Conservation (phyloP, 2,888 invertebrate species). For the Lapara coniferarum region DNA sequence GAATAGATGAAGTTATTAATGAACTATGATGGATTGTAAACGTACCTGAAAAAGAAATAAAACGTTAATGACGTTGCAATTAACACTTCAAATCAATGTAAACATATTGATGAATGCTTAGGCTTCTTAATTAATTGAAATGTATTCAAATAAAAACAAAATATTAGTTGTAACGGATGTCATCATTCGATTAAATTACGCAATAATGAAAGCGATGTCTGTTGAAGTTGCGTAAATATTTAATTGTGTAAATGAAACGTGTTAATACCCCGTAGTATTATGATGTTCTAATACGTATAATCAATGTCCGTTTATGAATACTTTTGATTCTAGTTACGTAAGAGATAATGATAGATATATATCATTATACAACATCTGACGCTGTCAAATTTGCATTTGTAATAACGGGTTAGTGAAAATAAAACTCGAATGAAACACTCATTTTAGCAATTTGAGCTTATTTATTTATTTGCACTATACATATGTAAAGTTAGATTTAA, state of each 20-base stretch:
- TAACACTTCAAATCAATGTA: slow-evolving; percentile 31
- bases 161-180: slow-evolving; percentile 29
- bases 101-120: slow-evolving; percentile 23
- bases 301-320: slow-evolving; percentile 43
- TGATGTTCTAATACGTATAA: slow-evolving; percentile 50
- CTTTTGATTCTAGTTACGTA: slow-evolving; percentile 47
- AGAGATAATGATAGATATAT: slow-evolving; percentile 35
- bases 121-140: slow-evolving; percentile 17
- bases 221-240: slow-evolving; percentile 45
- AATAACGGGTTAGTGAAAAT: slow-evolving; percentile 27
- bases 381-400: slow-evolving; percentile 37
- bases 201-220: slow-evolving; percentile 49
- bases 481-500: too few relatives aligned
- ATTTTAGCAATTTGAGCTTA: not conserved
- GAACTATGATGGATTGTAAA: slow-evolving; percentile 30
- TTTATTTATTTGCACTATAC: too few relatives aligned
- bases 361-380: slow-evolving; percentile 43
- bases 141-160: slow-evolving; percentile 32
- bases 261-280: slow-evolving; percentile 52
- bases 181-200: slow-evolving; percentile 35
- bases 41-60: slow-evolving; percentile 58
- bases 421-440: not conserved
- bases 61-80: slow-evolving; percentile 17
- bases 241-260: slow-evolving; percentile 48
- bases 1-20: not conserved